Conservation (phyloP, 1,140 invertebrate genomes). For the Dufourea novaeangliae region DNA sequence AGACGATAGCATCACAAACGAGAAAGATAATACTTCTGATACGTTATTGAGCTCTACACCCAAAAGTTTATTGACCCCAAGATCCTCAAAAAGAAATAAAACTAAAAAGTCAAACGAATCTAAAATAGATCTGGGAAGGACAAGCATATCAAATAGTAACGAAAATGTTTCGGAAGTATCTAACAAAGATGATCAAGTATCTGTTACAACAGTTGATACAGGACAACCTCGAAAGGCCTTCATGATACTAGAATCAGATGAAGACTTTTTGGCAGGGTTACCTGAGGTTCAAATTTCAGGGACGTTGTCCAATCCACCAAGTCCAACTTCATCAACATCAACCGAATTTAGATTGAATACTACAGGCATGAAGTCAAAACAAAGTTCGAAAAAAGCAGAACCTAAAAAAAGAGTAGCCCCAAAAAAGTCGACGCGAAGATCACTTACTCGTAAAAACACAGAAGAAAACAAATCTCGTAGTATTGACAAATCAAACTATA, state of each 20-base stretch:
- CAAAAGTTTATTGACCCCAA: slow-evolving; percentile 16
- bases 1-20: background rate
- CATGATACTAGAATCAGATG: background rate
- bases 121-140: too few relatives aligned
- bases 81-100: background rate
- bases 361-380: background rate
- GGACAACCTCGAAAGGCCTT: background rate
- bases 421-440: background rate
- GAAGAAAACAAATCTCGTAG: background rate
- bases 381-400: background rate
- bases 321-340: slow-evolving; percentile 23
- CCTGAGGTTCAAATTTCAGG: slow-evolving; percentile 67
- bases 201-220: background rate
- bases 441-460: background rate
- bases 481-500: background rate
- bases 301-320: slow-evolving; percentile 61
- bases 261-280: slow-evolving; percentile 66
- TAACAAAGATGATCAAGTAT: background rate
- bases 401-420: background rate
- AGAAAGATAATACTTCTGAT: background rate
- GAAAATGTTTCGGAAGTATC: background rate
- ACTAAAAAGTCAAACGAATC: too few relatives aligned
- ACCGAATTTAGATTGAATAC: background rate
- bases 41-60: background rate
- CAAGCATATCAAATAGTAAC: background rate